Evolutionary conservation across 2,888 invertebrate genomes (phyloP).

Genomic region (Tachina lurida): DNA sequence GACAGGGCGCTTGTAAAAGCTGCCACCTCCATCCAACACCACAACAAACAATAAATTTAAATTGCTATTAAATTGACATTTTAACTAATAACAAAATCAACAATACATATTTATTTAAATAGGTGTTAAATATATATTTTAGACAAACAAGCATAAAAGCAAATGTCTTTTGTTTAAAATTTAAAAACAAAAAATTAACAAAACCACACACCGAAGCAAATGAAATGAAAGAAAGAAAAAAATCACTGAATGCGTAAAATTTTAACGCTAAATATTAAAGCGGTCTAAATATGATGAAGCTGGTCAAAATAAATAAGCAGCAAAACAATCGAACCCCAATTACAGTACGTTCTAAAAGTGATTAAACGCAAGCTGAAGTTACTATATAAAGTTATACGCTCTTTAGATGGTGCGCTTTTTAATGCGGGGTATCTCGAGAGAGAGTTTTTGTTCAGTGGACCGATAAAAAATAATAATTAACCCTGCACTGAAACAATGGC

Average conservation of each 20-base stretch:
- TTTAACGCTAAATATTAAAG: conserved; percentile 11
- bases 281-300: conserved; percentile 13
- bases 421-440: no score
- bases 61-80: conserved; percentile 53
- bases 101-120: conserved; percentile 54
- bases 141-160: conserved; percentile 4
- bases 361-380: not conserved
- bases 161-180: conserved; percentile 16
- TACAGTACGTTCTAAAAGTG: conserved; percentile 23
- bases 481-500: no score
- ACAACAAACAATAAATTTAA: conserved; percentile 7
- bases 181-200: not conserved
- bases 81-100: conserved; percentile 49
- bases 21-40: not conserved
- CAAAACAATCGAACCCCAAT: not conserved
- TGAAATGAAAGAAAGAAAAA: not conserved
- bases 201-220: conserved; percentile 19
- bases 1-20: not conserved
- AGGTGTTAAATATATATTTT: conserved; percentile 47
- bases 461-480: no score
- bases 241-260: conserved; percentile 10
- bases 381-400: not conserved
- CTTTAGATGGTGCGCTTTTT: not conserved
- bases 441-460: no score
- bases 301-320: conserved; percentile 14